Base-by-base conservation (phyloP, 2,888 invertebrate genomes). In the Erebia ligea region DNA sequence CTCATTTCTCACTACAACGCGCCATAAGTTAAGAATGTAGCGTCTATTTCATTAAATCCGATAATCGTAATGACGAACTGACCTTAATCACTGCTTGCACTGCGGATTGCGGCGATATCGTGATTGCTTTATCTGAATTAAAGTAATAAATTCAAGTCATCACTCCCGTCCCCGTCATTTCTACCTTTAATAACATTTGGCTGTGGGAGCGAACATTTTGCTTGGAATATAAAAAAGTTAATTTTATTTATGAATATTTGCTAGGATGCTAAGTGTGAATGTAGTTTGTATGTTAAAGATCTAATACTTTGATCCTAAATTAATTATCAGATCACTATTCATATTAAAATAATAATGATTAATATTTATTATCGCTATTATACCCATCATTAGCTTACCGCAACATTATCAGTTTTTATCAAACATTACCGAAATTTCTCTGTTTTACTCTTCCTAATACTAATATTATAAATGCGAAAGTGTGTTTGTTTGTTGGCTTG, bases 1-100 rank as follows among this genome's bases (percentile, higher is more conserved):
- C 72, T 73, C 74, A 76, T 76, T 75, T 71, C 74, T 76, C 73
- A 73, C 62, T 67, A 74, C 73, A 70, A 70, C 73, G 72, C 73
- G 65, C 75, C 71, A 76, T 76, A 76, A 75, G 72, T 76, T 75
- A 76, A 72, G 70, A 71, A 64, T 72, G 74, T 70, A 70, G 58
- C 72, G 70, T 74, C 72, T 74, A 74, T 74, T 74, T 72, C 67
- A 74, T 74, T 74, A 74, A 72, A 69, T 75, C 75, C 72, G 75
- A 72, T 72, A 76, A 75, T 73, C 72, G 69, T 74, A 75, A 73
- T 75, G 73, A 76, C 69, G 76, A 69, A 64, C 68, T 70, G 74
- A 72, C 72, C 74, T 76, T 76, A 76, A 75, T 75, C 76, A 75
- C 75, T 68, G 72, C 71, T 68, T 72, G 69, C 68, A 68, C 69